These are phyloP conservation scores for Chondrilla cf. caribensis DNA, from an alignment of 37 sponge, comb jelly and placozoan species.

Conservation along the genomic window DNA sequence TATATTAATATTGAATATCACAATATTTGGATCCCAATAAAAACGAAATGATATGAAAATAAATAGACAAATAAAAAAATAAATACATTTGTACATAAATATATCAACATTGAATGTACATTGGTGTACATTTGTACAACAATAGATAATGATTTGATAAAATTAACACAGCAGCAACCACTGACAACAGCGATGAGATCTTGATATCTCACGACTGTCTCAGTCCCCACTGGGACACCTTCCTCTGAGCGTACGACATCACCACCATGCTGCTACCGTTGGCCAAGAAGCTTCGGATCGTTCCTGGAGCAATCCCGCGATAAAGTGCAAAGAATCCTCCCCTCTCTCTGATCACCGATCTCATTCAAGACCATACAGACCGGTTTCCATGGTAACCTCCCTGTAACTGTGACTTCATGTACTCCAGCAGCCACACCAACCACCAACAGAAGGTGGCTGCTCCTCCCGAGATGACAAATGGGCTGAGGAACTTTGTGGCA, in stretches of 20 bases:
- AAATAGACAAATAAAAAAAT: too few relatives aligned
- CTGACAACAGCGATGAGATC: too few relatives aligned
- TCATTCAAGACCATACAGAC: conserved; percentile 62
- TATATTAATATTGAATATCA: too few relatives aligned
- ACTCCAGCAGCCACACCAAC: conserved; percentile 98
- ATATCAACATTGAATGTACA: too few relatives aligned
- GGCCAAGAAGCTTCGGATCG: conserved; percentile 92
- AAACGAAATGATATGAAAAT: too few relatives aligned
- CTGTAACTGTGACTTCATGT: conserved; percentile 98
- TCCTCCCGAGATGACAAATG: conserved; percentile 86
- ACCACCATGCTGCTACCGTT: conserved; percentile 98
- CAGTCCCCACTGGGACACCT: conserved; percentile 85
- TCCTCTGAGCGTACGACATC: conserved; percentile 92
- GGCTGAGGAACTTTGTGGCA: conserved; percentile 66
- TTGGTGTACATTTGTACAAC: too few relatives aligned
- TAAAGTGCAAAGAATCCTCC: conserved; percentile 89
- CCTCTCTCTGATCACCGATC: conserved; percentile 61
- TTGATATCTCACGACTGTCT: conserved; percentile 14
- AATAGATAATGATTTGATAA: too few relatives aligned
- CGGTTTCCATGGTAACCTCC: conserved; percentile 72
- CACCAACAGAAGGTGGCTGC: conserved; percentile 97
- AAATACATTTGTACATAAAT: too few relatives aligned
- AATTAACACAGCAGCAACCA: too few relatives aligned
- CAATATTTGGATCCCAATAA: too few relatives aligned
- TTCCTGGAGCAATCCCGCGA: conserved; percentile 94